A percentile compares a stretch with the other conserved stretches of the same genome.
phyloP scores from a whole-genome alignment of 2,888 invertebrate genomes.

The Philonicus albiceps region DNA sequence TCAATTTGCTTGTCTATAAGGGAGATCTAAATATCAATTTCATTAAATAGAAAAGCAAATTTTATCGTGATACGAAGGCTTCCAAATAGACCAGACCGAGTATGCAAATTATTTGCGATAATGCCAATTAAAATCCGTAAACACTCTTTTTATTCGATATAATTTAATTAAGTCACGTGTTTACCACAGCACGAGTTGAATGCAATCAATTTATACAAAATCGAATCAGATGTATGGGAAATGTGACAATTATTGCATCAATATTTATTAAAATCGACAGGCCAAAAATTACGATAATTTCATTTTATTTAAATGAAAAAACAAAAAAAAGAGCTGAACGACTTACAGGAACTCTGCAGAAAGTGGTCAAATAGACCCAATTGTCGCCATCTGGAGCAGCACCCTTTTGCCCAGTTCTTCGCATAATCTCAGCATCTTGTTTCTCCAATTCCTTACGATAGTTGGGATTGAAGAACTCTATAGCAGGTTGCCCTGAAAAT shows the following conservation, averaged over 20 bases:
- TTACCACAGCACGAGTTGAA: background rate
- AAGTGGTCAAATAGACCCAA: slow-evolving; percentile 88
- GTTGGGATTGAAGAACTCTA: slow-evolving; percentile 80
- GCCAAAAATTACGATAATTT: background rate
- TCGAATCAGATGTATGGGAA: background rate
- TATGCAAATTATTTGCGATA: background rate
- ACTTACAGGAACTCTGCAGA: slow-evolving; percentile 84
- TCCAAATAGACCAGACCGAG: background rate
- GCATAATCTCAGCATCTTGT: slow-evolving; percentile 71
- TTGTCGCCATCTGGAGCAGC: slow-evolving; percentile 77
- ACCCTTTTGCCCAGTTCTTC: slow-evolving; percentile 70
- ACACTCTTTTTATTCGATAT: background rate
- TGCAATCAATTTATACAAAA: background rate
- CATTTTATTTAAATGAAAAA: background rate
- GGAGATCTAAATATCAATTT: background rate
- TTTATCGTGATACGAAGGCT: background rate
- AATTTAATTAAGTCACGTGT: background rate
- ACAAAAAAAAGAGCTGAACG: background rate
- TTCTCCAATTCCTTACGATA: slow-evolving; percentile 71
- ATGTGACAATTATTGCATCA: background rate
- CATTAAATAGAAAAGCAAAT: background rate
- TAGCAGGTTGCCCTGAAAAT: slow-evolving; percentile 65
- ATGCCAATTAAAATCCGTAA: background rate
- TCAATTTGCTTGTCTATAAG: background rate
- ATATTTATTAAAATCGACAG: background rate